Evolutionary conservation across 2,113 vertebrate genomes (phyloP).

Genomic region (Donacobius atricapilla): DNA sequence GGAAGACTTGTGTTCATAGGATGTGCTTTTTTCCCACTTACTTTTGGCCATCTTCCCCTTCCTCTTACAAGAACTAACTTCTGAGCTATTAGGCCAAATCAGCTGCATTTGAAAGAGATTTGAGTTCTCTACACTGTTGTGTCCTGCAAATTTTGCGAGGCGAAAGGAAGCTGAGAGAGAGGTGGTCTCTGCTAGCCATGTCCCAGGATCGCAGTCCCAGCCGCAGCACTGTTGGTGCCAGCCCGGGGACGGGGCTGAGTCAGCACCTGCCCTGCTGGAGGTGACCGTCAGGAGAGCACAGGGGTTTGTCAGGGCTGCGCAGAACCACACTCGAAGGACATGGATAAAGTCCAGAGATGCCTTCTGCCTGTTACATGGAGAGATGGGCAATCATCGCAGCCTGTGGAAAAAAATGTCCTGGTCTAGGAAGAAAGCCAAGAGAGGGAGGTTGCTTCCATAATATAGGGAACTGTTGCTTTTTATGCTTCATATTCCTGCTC

Average conservation of each 20-base stretch:
- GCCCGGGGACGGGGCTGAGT: neutral
- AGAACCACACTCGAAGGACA: neutral
- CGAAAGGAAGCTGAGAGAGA: neutral
- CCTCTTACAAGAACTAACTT: neutral
- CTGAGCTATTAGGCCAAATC: neutral
- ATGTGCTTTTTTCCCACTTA: neutral
- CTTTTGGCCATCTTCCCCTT: neutral
- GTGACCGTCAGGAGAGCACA: neutral
- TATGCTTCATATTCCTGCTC: neutral
- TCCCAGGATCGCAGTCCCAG: neutral
- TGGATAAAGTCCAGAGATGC: neutral
- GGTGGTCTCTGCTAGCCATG: neutral
- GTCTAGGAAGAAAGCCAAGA: neutral
- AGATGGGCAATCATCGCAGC: neutral
- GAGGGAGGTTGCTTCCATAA: neutral
- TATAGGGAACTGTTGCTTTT: neutral
- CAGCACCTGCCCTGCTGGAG: neutral
- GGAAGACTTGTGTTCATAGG: neutral
- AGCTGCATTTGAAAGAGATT: neutral
- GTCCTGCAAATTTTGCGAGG: neutral
- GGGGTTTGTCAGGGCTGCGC: neutral
- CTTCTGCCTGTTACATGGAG: neutral
- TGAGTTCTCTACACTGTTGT: neutral
- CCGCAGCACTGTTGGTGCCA: neutral
- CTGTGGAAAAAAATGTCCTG: neutral